These are phyloP conservation scores for Platypus cylindrus DNA, from an alignment of 2,888 invertebrate genomes.

Conservation along the genomic window DNA sequence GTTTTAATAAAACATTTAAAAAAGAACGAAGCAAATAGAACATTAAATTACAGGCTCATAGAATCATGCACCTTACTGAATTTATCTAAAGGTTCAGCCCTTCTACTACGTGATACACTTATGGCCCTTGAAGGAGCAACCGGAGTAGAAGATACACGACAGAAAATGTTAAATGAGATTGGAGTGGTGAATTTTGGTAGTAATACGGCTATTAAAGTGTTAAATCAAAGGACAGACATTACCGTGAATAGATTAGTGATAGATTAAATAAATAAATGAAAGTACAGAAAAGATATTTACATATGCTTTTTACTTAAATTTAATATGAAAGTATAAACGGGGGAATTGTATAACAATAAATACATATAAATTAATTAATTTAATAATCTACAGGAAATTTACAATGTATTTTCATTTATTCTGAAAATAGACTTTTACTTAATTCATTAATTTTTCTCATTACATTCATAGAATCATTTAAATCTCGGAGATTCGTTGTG, in stretches of 20 bases:
- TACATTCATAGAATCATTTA: slow-evolving; percentile 29
- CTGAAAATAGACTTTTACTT: slow-evolving; percentile 10
- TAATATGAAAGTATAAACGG: no score
- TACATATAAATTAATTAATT: no score
- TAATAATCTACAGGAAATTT: no score
- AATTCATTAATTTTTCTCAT: slow-evolving; percentile 24
- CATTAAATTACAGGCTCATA: slow-evolving; percentile 42
- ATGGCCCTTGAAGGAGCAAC: slow-evolving; percentile 35
- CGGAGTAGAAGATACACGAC: slow-evolving; percentile 36
- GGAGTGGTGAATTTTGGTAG: slow-evolving; percentile 42
- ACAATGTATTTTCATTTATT: neutral
- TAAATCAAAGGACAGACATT: slow-evolving; percentile 47
- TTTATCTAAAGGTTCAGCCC: slow-evolving; percentile 63
- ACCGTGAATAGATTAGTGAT: slow-evolving; percentile 29
- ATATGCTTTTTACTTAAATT: no score
- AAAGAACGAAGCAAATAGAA: neutral
- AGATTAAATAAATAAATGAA: slow-evolving; percentile 27
- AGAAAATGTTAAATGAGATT: slow-evolving; percentile 41
- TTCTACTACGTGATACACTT: slow-evolving; percentile 58
- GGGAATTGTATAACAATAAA: no score
- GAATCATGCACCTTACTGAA: slow-evolving; percentile 67
- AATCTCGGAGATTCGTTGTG: slow-evolving; percentile 26
- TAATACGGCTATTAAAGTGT: slow-evolving; percentile 40
- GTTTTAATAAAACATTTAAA: slow-evolving; percentile 20
- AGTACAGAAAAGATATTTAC: no score